These are phyloP conservation scores for Anabas testudineus DNA, from an alignment of 2,797 vertebrate species.

Conservation along the genomic window DNA sequence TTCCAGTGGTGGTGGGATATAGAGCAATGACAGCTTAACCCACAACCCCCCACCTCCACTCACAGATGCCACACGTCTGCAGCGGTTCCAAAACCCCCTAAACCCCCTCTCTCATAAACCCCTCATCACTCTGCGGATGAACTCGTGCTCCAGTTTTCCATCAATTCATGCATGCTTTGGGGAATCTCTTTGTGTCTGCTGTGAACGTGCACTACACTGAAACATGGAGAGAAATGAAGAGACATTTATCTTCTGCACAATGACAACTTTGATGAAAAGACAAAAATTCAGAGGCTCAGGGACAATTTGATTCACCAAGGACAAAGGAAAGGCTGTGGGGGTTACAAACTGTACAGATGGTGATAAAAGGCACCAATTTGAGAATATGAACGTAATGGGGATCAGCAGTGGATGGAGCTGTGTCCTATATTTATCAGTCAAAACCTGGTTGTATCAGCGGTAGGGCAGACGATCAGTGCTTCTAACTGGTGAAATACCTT, in stretches of 20 bases:
- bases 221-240: conserved; percentile 2
- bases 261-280: conserved; percentile 37
- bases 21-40: conserved; percentile 80
- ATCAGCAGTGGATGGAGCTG: conserved; percentile 4
- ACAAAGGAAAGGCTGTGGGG: not conserved
- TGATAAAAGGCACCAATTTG: conserved; percentile 28
- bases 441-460: conserved; percentile 47
- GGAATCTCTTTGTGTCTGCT: conserved; percentile 68
- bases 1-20: conserved; percentile 69
- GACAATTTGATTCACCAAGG: conserved; percentile 24
- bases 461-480: conserved; percentile 4
- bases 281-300: conserved; percentile 36
- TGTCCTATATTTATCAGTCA: conserved; percentile 46
- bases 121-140: conserved; percentile 53
- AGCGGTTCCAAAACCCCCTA: conserved; percentile 38
- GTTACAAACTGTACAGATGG: conserved; percentile 3
- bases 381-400: conserved; percentile 3
- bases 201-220: conserved; percentile 14
- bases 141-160: conserved; percentile 67
- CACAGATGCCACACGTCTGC: conserved; percentile 31
- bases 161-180: conserved; percentile 44
- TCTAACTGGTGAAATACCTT: conserved; percentile 12
- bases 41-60: conserved; percentile 20
- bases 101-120: conserved; percentile 19
- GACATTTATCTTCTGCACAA: conserved; percentile 22